Evolutionary conservation across 2,888 invertebrate genomes (phyloP).

Genomic region (Lottia scabra): DNA sequence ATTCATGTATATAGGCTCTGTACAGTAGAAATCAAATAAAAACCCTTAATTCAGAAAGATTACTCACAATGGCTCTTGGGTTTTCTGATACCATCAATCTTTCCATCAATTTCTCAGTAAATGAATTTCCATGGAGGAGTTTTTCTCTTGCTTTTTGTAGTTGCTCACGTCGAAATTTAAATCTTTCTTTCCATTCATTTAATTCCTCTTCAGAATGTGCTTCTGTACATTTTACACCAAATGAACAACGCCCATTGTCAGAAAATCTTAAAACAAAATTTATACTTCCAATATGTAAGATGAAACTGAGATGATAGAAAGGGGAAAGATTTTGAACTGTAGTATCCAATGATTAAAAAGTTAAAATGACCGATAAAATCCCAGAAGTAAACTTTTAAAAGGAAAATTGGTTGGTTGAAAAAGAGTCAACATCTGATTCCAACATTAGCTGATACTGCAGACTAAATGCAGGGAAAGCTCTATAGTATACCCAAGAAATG

Average conservation of each 20-base stretch:
- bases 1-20: no score
- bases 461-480: no score
- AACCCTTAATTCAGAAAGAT: neutral
- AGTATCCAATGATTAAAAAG: no score
- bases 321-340: no score
- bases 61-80: conserved; percentile 73
- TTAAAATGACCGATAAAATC: no score
- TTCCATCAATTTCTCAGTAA: conserved; percentile 77
- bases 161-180: conserved; percentile 74
- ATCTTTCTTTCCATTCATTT: conserved; percentile 80
- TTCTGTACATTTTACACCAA: conserved; percentile 80
- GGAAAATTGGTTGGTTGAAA: no score
- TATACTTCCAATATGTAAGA: neutral
- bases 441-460: no score
- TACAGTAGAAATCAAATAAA: no score
- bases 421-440: no score
- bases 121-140: conserved; percentile 76
- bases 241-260: conserved; percentile 72
- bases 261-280: conserved; percentile 33
- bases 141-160: conserved; percentile 76
- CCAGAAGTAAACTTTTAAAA: no score
- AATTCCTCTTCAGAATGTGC: conserved; percentile 81
- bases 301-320: neutral
- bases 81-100: conserved; percentile 72
- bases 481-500: no score